phyloP scores from a whole-genome alignment of 2,113 vertebrate species.

The Tachysurus vachellii region DNA sequence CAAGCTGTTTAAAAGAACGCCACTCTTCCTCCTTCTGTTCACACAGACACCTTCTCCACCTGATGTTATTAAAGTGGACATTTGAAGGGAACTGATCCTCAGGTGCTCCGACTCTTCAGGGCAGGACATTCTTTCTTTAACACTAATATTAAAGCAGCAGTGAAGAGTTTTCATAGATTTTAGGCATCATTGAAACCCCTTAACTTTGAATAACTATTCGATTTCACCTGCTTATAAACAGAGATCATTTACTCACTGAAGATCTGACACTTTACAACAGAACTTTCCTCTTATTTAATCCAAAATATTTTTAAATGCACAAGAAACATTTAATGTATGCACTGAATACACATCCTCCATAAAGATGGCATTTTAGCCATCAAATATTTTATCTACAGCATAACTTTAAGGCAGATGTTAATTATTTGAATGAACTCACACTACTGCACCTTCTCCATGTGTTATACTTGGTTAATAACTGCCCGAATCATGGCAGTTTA shows the following conservation, averaged over 20 bases:
- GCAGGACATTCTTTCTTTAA: background rate
- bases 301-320: too few relatives aligned
- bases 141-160: background rate
- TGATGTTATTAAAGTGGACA: background rate
- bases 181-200: background rate
- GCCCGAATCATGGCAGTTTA: background rate
- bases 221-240: too few relatives aligned
- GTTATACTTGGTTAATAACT: background rate
- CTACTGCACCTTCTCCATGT: too few relatives aligned
- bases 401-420: too few relatives aligned
- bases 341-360: background rate
- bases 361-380: background rate
- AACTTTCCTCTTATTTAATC: too few relatives aligned
- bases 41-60: too few relatives aligned
- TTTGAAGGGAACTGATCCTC: background rate
- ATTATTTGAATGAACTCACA: too few relatives aligned
- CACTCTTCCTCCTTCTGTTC: background rate
- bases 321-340: too few relatives aligned
- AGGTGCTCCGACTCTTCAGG: background rate
- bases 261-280: background rate
- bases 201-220: background rate
- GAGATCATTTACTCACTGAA: background rate
- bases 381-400: too few relatives aligned
- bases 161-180: background rate
- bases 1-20: background rate